Evolutionary conservation across 1,140 invertebrate genomes (phyloP).

Genomic region (Dolichoris vasculosae): DNA sequence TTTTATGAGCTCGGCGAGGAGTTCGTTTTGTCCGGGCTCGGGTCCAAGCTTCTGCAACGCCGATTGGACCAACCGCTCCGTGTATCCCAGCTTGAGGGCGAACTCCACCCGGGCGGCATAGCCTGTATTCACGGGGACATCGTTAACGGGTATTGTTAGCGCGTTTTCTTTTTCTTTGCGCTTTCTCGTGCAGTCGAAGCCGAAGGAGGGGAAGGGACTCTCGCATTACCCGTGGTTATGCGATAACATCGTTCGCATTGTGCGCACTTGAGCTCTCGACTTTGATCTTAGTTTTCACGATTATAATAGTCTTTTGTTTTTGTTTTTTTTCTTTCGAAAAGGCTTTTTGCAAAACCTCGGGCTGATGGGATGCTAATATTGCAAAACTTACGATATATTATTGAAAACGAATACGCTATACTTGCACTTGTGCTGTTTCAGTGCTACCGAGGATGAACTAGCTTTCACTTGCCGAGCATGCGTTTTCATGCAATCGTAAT

Average conservation of each 20-base stretch:
- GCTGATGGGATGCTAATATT: not conserved
- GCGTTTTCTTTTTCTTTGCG: not conserved
- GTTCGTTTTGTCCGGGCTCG: constrained; percentile 88
- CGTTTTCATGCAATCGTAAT: not conserved
- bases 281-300: not conserved
- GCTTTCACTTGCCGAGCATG: not conserved
- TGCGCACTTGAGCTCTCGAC: not conserved
- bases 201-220: too few species aligned
- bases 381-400: not conserved
- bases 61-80: constrained; percentile 87
- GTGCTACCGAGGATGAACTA: not conserved
- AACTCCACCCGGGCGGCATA: constrained; percentile 82
- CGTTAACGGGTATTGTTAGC: not conserved
- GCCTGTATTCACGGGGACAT: constrained; percentile 56
- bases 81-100: constrained; percentile 92
- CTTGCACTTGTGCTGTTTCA: not conserved
- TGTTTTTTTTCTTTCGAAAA: not conserved
- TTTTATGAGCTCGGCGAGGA: constrained; percentile 87
- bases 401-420: not conserved
- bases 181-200: not conserved
- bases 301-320: not conserved
- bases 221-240: not conserved
- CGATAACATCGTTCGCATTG: not conserved
- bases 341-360: not conserved
- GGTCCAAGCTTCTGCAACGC: constrained; percentile 89